A percentile compares a stretch with the other conserved stretches of the same genome.
These are phyloP conservation scores for Poecilia picta DNA, from an alignment of 2,797 vertebrate genomes.

Conservation along the genomic window DNA sequence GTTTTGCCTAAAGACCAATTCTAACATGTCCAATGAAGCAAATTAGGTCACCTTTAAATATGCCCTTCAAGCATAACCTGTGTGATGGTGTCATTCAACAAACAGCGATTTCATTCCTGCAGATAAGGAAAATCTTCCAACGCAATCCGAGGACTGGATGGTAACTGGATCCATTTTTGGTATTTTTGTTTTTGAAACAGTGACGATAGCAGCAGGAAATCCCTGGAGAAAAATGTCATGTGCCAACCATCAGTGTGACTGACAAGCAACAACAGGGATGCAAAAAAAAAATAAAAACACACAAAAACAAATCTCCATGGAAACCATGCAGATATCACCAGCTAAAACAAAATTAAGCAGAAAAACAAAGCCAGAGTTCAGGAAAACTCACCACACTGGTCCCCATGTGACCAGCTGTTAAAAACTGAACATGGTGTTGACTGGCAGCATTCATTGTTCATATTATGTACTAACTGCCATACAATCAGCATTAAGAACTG, in stretches of 20 bases:
- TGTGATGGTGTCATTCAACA: not conserved
- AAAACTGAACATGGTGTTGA: not conserved
- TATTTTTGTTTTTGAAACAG: not conserved
- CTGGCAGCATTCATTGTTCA: not conserved
- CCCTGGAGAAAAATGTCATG: constrained; percentile 4
- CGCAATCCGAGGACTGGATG: not conserved
- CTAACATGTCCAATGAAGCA: too few species aligned
- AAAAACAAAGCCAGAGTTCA: not conserved
- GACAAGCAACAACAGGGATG: not conserved
- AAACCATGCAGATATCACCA: not conserved
- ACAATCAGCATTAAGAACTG: not conserved
- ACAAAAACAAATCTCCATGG: not conserved
- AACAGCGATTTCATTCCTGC: constrained; percentile 8
- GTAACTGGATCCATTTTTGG: not conserved
- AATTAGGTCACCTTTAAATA: too few species aligned
- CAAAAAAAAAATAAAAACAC: not conserved
- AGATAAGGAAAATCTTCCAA: constrained; percentile 13
- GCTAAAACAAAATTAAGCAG: not conserved
- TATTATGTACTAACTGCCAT: not conserved
- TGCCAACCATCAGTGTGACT: not conserved
- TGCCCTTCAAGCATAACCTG: not conserved
- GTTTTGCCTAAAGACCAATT: too few species aligned
- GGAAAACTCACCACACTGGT: not conserved
- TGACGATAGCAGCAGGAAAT: not conserved
- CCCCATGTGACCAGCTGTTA: not conserved